Evolutionary conservation across 2,797 vertebrate species (phyloP).

Genomic region (Acipenser oxyrinchus): DNA sequence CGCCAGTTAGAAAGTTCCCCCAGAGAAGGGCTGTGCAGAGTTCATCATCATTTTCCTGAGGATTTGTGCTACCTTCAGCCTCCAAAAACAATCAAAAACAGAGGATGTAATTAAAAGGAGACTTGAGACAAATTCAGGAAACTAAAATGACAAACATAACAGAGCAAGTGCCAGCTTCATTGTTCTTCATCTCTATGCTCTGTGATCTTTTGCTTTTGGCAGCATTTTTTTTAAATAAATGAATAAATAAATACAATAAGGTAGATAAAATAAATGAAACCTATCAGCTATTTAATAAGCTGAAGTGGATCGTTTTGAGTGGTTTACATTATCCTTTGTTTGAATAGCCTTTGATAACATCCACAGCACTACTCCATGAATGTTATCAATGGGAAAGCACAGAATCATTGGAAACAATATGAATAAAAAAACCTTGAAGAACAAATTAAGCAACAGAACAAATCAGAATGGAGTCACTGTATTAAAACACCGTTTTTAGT

Average conservation of each 20-base stretch:
- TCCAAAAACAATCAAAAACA: conserved; percentile 14
- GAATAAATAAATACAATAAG: background rate
- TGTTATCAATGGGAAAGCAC: too few relatives aligned
- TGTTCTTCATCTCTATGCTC: background rate
- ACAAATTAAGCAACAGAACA: background rate
- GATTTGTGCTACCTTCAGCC: conserved; percentile 13
- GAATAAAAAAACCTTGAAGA: background rate
- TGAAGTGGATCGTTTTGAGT: too few relatives aligned
- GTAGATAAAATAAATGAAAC: background rate
- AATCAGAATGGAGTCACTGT: background rate
- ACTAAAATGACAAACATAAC: conserved; percentile 2
- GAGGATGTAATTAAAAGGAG: conserved; percentile 9
- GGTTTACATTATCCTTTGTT: too few relatives aligned
- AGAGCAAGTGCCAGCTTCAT: background rate
- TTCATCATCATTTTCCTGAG: conserved; percentile 10
- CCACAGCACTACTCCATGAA: too few relatives aligned
- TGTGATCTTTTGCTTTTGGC: background rate
- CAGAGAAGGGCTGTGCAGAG: conserved; percentile 1
- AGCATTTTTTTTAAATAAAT: background rate
- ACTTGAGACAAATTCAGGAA: conserved; percentile 15
- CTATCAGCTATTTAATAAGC: background rate
- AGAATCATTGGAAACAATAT: too few relatives aligned
- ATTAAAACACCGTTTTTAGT: background rate
- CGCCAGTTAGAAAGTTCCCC: conserved; percentile 9
- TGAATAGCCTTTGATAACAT: too few relatives aligned